Base-by-base conservation (phyloP, 2,797 vertebrate genomes). In the Chaetophractus vellerosus region DNA sequence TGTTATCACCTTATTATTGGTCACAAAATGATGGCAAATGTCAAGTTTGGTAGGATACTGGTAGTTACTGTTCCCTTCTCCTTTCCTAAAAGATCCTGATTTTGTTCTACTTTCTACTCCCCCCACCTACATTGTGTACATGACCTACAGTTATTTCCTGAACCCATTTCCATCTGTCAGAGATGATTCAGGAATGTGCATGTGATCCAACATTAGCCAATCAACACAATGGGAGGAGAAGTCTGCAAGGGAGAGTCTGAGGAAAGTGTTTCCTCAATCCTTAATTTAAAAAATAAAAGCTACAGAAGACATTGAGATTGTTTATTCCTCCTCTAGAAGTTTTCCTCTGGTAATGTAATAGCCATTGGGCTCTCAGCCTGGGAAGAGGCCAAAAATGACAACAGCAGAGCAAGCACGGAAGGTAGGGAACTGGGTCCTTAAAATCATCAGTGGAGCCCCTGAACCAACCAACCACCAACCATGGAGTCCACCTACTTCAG, bases 81-180 rank as follows among this genome's bases (percentile, higher is more conserved):
- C 72, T 81, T 78, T 50, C 33, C 31, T 92, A 90, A 91, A 0
- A 95, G 9, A 95, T 80, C 38, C 64, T 26, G 24, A 66, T 85
- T 87, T 74, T 64, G 6, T 28, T 96, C 86, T 69, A 28, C 66
- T 87, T 96, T 94, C 83, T 64, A 69, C 12, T 75, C 52, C 4
- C 9, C 23, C 52, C 4, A 6, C 23, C 18, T 45, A 71, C 79
- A 48, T 57, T 16, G 76, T 16, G 8, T 38, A 61, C 1, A 24
- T 87, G 88, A 81, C n/a, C 21, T 33, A 75, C 9, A 81, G 63
- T 31, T 6, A 85, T n/a, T 81, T 82, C 75, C 81, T 76, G 80
- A 2, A 5, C 66, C 6, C 41, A 52, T 45, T 64, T 9, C 14
- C 24, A 9, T 86, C 28, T 64, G 31, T 61, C 9, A 24, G 26